Evolutionary conservation across 2,888 invertebrate species (phyloP), one percentile per base, ranked within the genome.

Genomic region (Lymantria dispar): DNA sequence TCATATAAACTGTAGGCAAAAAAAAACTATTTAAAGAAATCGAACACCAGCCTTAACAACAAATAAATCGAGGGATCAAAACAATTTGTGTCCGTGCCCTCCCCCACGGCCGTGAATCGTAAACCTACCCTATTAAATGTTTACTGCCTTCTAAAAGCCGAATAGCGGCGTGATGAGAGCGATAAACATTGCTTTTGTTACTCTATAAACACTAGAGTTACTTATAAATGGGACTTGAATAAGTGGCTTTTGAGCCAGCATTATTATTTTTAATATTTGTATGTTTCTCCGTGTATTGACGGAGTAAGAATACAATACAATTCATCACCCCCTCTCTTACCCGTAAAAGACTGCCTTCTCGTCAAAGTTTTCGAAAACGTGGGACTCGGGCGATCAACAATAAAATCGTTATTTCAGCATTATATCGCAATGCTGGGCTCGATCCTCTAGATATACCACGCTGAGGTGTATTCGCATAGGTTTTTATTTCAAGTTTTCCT

Each of bases 51-150:
- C 56, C 45, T 64, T 53, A 61, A 55, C 54, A 50, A 59, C 36
- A 54, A 62, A 66, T 66, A 68, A 62, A 66, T 58, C 50, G 50
- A 50, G 50, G 36, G 46, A 58, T 60, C 69, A 65, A 73, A 75
- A 72, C 63, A 72, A 70, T 74, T 70, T 67, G 70, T 64, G 54
- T 52, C 48, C 47, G 45, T 50, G 56, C 51, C 56, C 48, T 52
- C 48, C 54, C 58, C 56, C 58, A 50, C 52, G 43, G 33, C 57
- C 50, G 52, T 52, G 53, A 65, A 64, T 69, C 68, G 67, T 70
- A 70, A 71, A 71, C 83, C 83, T 82, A 81, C 80, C 86, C 88
- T 78, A 87, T 89, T 86, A 88, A 88, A 84, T 75, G 78, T 88
- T 88, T 87, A 87, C 83, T 78, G 71, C 69, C 68, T 70, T 66